Percentiles rank a stretch among this genome's conserved stretches.
Conservation (phyloP, 1,140 invertebrate genomes). For the Scylla paramamosain region DNA sequence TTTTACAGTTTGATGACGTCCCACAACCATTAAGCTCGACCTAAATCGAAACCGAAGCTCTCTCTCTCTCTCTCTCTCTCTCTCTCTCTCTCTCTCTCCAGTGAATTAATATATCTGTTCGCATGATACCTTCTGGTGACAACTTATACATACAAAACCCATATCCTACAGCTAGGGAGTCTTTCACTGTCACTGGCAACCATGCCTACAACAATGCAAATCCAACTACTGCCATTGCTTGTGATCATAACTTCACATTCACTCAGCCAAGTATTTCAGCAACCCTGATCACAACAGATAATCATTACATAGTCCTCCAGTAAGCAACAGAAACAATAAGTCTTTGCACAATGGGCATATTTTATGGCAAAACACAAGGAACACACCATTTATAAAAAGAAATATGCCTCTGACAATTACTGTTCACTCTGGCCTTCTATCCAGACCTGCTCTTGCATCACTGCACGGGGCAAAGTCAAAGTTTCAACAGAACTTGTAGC, state of each 20-base stretch:
- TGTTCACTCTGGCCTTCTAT: constrained; percentile 11
- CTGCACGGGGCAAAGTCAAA: constrained; percentile 3
- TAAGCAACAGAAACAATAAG: constrained; percentile 25
- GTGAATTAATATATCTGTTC: too few species aligned
- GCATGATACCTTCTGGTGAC: too few species aligned
- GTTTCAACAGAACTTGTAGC: constrained; percentile 44
- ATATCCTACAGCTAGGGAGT: too few species aligned
- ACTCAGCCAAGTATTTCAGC: not conserved
- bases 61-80: too few species aligned
- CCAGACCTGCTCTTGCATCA: constrained; percentile 28
- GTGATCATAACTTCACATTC: too few species aligned
- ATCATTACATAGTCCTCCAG: constrained; percentile 19
- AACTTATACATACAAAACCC: too few species aligned
- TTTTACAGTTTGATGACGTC: too few species aligned
- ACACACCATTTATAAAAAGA: constrained; percentile 33
- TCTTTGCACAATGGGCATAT: constrained; percentile 57
- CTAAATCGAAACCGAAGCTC: too few species aligned
- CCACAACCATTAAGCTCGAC: too few species aligned
- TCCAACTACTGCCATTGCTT: not conserved
- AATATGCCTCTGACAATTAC: constrained; percentile 29
- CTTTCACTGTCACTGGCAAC: not conserved
- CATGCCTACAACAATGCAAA: not conserved
- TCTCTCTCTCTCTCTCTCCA: too few species aligned
- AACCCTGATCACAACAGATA: not conserved
- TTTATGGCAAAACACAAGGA: constrained; percentile 57